Percentiles rank a stretch among this genome's conserved stretches.
Conservation (phyloP, 2,797 vertebrate genomes). For the Lepilemur ruficaudatus region DNA sequence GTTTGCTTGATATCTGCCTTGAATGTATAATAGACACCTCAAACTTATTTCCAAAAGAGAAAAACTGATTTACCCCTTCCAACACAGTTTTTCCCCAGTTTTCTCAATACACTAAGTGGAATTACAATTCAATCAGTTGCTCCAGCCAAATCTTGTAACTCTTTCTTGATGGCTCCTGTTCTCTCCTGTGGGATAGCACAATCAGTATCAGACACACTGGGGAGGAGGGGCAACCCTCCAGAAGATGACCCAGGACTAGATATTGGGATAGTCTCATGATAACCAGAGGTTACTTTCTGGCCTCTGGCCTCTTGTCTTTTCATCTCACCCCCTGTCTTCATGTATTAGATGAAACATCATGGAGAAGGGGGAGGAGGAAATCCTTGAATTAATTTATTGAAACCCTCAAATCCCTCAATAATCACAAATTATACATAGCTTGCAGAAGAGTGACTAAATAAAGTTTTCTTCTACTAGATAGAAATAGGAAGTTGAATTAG, state of each 20-base stretch:
- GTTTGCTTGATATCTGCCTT: not conserved
- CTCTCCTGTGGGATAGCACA: not conserved
- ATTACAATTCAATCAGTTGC: not conserved
- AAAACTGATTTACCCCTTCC: not conserved
- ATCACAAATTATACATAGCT: not conserved
- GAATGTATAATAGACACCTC: not conserved
- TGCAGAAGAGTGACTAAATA: not conserved
- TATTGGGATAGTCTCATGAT: fast-evolving
- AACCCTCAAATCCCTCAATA: not conserved
- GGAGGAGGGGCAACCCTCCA: too few species aligned
- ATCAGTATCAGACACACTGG: not conserved
- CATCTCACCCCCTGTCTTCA: not conserved
- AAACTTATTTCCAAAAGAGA: not conserved
- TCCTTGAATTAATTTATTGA: not conserved
- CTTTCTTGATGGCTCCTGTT: not conserved
- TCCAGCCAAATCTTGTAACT: not conserved
- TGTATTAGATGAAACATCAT: not conserved
- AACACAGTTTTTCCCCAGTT: not conserved
- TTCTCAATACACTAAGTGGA: not conserved
- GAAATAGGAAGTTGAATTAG: not conserved
- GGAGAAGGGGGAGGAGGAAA: not conserved
- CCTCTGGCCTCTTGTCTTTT: not conserved
- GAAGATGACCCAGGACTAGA: not conserved
- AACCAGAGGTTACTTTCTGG: not conserved
- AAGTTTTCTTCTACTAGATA: not conserved